phyloP scores from a whole-genome alignment of 2,888 invertebrate species.

The Dioctria rufipes region DNA sequence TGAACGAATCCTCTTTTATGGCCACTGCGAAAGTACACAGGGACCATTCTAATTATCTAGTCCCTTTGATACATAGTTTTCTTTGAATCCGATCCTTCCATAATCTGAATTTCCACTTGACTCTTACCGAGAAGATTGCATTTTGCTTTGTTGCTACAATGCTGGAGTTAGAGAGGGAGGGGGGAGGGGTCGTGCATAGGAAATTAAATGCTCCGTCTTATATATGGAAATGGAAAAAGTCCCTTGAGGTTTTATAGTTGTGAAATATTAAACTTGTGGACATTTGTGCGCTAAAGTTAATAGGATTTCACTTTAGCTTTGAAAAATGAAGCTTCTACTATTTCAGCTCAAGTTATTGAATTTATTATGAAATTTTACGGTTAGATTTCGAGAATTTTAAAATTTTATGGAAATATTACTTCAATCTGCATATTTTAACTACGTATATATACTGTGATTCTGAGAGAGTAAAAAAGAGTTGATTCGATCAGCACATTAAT shows the following conservation, averaged over 20 bases:
- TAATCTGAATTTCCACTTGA: constrained; percentile 23
- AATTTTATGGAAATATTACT: too few species aligned
- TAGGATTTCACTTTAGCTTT: constrained; percentile 3
- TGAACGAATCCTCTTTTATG: neutral
- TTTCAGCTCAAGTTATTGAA: too few species aligned
- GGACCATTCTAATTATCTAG: constrained; percentile 34
- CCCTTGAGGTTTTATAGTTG: neutral
- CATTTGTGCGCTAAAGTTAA: constrained; percentile 27
- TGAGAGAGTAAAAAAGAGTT: too few species aligned
- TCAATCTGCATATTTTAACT: too few species aligned
- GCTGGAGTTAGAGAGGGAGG: too few species aligned
- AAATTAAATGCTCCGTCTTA: constrained; percentile 10
- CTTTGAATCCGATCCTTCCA: constrained; percentile 13
- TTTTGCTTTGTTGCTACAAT: neutral
- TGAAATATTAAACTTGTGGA: constrained; percentile 41
- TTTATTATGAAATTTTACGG: too few species aligned
- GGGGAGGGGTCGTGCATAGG: neutral
- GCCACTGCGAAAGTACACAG: constrained; percentile 1
- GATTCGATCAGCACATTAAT: too few species aligned
- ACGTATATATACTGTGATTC: too few species aligned
- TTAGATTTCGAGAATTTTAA: too few species aligned
- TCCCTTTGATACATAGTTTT: constrained; percentile 36
- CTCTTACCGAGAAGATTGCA: constrained; percentile 27
- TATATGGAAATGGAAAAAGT: constrained; percentile 8
- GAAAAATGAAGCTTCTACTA: neutral